Percentiles rank a stretch among this genome's conserved stretches.
Conservation (phyloP, 1,140 invertebrate species). For the Lerema accius region DNA sequence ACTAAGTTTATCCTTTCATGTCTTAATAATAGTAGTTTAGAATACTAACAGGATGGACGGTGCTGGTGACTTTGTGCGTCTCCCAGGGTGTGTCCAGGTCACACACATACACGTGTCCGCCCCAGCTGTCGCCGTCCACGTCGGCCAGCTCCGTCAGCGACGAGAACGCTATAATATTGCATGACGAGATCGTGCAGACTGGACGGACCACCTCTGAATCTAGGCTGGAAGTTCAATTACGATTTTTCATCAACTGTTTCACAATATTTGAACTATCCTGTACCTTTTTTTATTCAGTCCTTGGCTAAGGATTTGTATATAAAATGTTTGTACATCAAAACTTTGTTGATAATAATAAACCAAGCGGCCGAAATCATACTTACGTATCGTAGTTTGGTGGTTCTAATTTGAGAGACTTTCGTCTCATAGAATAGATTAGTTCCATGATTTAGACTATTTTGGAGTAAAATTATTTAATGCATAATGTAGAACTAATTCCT, state of each 20-base stretch:
- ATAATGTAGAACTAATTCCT: too few species aligned
- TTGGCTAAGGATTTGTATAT: too few species aligned
- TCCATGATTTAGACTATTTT: conserved; percentile 72
- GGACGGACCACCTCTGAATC: conserved; percentile 81
- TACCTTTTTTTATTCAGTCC: too few species aligned
- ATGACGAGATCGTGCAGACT: conserved; percentile 88
- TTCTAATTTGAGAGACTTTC: conserved; percentile 79
- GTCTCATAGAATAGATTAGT: conserved; percentile 83
- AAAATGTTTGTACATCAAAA: too few species aligned
- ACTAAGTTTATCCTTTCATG: too few species aligned
- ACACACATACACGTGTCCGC: conserved; percentile 92
- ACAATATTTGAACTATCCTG: too few species aligned
- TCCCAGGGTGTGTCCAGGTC: conserved; percentile 94
- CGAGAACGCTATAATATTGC: conserved; percentile 92
- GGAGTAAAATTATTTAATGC: neutral
- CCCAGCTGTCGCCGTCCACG: conserved; percentile 85
- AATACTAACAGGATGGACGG: conserved; percentile 65
- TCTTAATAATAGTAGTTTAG: too few species aligned
- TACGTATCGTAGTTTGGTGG: conserved; percentile 83
- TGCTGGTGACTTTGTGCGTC: conserved; percentile 86
- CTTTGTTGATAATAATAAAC: conserved; percentile 15
- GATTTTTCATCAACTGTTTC: too few species aligned
- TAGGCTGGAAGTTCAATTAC: conserved; percentile 61
- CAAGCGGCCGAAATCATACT: conserved; percentile 13
- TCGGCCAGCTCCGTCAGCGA: conserved; percentile 88